These are phyloP conservation scores for Manacus vitellinus DNA, from an alignment of 2,113 vertebrate species.

Conservation along the genomic window DNA sequence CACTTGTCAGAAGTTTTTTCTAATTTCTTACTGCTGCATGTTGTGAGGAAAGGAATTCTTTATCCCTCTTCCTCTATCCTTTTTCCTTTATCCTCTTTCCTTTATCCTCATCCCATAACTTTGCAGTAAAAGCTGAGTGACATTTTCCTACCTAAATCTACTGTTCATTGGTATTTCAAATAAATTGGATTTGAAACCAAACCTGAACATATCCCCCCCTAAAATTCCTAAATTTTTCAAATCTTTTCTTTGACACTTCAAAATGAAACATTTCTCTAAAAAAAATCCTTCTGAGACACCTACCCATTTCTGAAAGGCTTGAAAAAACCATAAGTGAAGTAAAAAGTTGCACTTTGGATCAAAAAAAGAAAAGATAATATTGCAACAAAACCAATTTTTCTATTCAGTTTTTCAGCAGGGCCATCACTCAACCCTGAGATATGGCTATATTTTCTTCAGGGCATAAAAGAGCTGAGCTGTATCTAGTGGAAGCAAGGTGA, in stretches of 20 bases:
- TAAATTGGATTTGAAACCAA: background rate
- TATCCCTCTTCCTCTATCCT: background rate
- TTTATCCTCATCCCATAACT: background rate
- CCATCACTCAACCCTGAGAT: background rate
- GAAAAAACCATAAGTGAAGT: background rate
- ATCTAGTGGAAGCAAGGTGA: background rate
- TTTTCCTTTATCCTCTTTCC: background rate
- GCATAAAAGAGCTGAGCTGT: background rate
- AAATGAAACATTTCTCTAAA: background rate
- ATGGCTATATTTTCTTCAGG: background rate
- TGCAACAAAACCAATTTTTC: background rate
- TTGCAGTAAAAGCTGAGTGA: background rate
- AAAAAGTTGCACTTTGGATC: background rate
- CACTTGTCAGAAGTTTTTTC: background rate
- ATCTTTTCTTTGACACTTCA: background rate
- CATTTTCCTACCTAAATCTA: background rate
- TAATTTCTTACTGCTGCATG: background rate
- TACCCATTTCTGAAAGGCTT: background rate
- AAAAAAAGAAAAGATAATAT: background rate
- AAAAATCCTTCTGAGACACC: background rate
- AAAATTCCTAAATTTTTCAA: background rate
- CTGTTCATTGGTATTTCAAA: background rate
- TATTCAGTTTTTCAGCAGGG: background rate
- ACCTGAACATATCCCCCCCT: background rate
- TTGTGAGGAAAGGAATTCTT: background rate